phyloP scores from a whole-genome alignment of 2,888 invertebrate genomes.

The Cosmopolites sordidus region DNA sequence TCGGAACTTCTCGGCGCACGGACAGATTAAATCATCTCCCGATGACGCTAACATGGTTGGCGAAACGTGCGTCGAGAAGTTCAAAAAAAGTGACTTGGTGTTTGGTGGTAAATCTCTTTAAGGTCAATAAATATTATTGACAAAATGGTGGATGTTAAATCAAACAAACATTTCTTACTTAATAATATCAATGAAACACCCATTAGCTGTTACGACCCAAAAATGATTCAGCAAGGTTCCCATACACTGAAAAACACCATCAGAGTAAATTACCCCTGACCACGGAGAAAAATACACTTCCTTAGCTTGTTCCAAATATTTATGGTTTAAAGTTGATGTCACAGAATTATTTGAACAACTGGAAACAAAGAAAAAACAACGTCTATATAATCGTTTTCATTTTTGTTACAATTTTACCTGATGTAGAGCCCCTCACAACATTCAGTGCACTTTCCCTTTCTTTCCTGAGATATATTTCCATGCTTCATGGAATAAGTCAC shows the following conservation, averaged over 20 bases:
- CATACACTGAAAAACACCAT: conserved; percentile 66
- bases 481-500: conserved; percentile 4
- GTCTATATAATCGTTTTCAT: too few species aligned
- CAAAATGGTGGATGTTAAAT: too few species aligned
- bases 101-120: too few species aligned
- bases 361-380: too few species aligned
- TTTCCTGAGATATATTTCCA: conserved; percentile 1
- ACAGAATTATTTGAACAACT: conserved; percentile 47
- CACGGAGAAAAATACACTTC: conserved; percentile 60
- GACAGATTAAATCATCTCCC: neutral
- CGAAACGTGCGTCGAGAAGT: too few species aligned
- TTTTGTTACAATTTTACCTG: conserved; percentile 30
- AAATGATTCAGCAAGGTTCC: conserved; percentile 63
- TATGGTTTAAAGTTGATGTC: conserved; percentile 11
- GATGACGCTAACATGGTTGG: too few species aligned
- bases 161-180: neutral
- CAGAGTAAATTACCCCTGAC: conserved; percentile 67
- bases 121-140: neutral
- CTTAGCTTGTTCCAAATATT: conserved; percentile 12
- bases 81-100: too few species aligned
- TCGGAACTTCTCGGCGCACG: too few species aligned
- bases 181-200: conserved; percentile 50
- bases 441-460: conserved; percentile 14
- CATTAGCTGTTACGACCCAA: conserved; percentile 59
- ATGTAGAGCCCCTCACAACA: conserved; percentile 55